phyloP scores from a whole-genome alignment of 2,888 invertebrate species.

The Heteromurus nitidus region DNA sequence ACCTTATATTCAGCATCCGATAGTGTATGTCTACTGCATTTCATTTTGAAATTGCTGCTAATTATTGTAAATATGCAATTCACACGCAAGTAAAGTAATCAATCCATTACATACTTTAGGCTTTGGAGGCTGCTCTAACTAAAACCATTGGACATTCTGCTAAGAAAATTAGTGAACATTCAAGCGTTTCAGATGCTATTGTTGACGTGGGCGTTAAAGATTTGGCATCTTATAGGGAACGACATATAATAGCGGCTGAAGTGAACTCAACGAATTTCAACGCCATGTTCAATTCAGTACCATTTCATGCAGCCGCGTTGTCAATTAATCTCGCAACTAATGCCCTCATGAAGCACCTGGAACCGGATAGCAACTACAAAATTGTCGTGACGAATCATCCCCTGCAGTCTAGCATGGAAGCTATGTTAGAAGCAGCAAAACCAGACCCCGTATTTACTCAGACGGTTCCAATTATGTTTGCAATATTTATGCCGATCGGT shows the following conservation, averaged over 20 bases:
- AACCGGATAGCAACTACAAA: constrained; percentile 30
- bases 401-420: constrained; percentile 46
- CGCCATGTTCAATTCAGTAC: constrained; percentile 70
- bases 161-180: constrained; percentile 13
- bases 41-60: no score
- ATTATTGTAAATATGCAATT: no score
- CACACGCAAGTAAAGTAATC: background rate
- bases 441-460: constrained; percentile 59
- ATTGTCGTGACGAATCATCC: constrained; percentile 71
- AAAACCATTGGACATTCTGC: constrained; percentile 62
- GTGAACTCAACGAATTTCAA: constrained; percentile 60
- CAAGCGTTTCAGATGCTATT: constrained; percentile 10
- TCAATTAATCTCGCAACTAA: constrained; percentile 69
- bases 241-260: constrained; percentile 69
- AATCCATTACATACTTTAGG: background rate
- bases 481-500: constrained; percentile 73
- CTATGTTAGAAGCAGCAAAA: constrained; percentile 63
- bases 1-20: constrained; percentile 61
- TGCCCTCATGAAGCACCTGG: constrained; percentile 58
- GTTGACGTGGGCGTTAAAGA: constrained; percentile 53
- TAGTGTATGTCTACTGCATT: constrained; percentile 55
- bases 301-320: constrained; percentile 69
- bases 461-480: constrained; percentile 70
- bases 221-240: constrained; percentile 66
- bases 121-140: background rate